phyloP scores from a whole-genome alignment of 2,113 vertebrate species.

The Butorides virescens region DNA sequence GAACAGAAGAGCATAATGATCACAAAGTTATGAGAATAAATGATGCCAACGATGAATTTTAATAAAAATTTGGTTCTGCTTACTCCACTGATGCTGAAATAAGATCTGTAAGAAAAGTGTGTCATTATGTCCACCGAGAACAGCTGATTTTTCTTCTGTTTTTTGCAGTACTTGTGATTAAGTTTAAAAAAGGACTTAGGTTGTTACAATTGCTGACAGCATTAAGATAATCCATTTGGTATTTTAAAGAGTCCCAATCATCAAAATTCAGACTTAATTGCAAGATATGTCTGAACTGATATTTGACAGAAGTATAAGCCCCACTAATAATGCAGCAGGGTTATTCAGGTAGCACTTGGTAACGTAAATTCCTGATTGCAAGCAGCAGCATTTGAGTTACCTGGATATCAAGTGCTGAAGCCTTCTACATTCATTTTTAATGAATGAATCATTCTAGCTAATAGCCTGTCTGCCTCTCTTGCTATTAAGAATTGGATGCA shows the following conservation, averaged over 20 bases:
- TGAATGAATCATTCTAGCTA: not conserved
- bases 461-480: not conserved
- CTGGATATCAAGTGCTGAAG: not conserved
- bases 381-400: not conserved
- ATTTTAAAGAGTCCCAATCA: not conserved
- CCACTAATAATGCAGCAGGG: not conserved
- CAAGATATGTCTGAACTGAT: not conserved
- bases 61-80: slow-evolving; percentile 30
- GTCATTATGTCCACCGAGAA: not conserved
- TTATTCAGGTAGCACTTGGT: not conserved
- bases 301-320: not conserved
- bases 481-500: not conserved
- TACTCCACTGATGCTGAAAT: not conserved
- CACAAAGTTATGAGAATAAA: not conserved
- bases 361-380: not conserved
- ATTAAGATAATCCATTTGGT: not conserved
- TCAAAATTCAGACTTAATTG: not conserved
- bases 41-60: slow-evolving; percentile 44
- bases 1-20: not conserved
- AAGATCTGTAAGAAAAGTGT: not conserved
- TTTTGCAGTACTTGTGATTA: not conserved
- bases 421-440: not conserved
- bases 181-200: not conserved
- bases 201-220: not conserved
- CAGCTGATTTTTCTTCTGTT: not conserved